A percentile compares a stretch with the other conserved stretches of the same genome.
These are phyloP conservation scores for Carapus acus DNA, from an alignment of 2,797 vertebrate species.

Conservation along the genomic window DNA sequence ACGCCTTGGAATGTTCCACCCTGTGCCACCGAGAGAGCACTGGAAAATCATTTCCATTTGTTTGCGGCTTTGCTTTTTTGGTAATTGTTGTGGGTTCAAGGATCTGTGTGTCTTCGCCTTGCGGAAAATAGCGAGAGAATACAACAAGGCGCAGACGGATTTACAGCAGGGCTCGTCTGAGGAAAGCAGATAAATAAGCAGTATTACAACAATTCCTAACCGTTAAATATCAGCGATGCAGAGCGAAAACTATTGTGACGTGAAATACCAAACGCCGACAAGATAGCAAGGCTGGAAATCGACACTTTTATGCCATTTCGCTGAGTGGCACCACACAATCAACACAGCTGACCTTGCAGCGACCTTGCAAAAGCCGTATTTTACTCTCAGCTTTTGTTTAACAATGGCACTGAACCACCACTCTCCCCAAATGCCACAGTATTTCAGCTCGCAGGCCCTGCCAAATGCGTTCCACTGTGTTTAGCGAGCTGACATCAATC, in stretches of 20 bases:
- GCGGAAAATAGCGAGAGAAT: too few species aligned
- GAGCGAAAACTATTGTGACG: too few species aligned
- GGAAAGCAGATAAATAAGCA: too few species aligned
- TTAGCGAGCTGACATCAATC: conserved; percentile 49
- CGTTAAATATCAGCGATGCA: too few species aligned
- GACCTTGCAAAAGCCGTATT: background rate
- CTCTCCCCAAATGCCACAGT: conserved; percentile 16
- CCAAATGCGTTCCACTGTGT: conserved; percentile 38
- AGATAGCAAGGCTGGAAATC: conserved; percentile 9
- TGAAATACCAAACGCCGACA: too few species aligned
- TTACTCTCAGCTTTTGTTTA: conserved; percentile 19
- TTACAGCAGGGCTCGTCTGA: too few species aligned
- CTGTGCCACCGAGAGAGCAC: background rate
- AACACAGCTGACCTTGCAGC: conserved; percentile 26
- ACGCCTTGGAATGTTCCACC: background rate
- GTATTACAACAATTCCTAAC: too few species aligned
- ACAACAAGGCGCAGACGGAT: too few species aligned
- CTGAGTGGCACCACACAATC: conserved; percentile 1
- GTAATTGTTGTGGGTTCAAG: background rate
- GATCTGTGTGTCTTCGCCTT: too few species aligned
- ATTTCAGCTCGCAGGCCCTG: too few species aligned
- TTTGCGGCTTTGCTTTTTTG: background rate
- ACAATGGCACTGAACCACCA: conserved; percentile 13
- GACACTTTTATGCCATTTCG: background rate
- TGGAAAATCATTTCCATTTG: background rate